A percentile compares a stretch with the other conserved stretches of the same genome.
Conservation (phyloP, 2,113 vertebrate species). For the Takifugu flavidus region DNA sequence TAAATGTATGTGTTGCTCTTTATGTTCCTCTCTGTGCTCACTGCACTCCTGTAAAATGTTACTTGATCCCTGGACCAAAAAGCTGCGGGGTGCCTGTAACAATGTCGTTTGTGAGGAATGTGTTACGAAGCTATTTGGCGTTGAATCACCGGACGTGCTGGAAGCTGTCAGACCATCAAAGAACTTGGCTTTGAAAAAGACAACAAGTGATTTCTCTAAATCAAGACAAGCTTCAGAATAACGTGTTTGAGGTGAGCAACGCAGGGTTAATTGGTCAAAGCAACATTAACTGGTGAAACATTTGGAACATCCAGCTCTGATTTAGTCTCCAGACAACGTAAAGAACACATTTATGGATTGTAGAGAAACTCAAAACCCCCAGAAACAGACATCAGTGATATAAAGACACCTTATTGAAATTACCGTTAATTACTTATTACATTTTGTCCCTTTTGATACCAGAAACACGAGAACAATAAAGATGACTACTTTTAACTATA, state of each 20-base stretch:
- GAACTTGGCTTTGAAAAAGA: slow-evolving; percentile 21
- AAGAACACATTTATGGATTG: too few relatives aligned
- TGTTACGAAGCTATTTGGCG: slow-evolving; percentile 40
- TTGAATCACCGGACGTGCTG: slow-evolving; percentile 43
- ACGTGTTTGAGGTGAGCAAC: not conserved
- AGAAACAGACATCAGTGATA: too few relatives aligned
- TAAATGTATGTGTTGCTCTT: slow-evolving; percentile 70
- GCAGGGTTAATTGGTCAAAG: not conserved
- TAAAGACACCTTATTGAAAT: too few relatives aligned
- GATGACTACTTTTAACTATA: too few relatives aligned
- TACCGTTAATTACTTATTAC: too few relatives aligned
- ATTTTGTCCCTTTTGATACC: too few relatives aligned
- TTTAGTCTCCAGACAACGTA: too few relatives aligned
- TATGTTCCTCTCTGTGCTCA: slow-evolving; percentile 59
- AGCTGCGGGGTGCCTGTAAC: slow-evolving; percentile 49
- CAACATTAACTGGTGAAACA: too few relatives aligned
- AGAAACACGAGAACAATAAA: too few relatives aligned
- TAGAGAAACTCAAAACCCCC: not conserved
- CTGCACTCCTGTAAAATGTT: slow-evolving; percentile 57
- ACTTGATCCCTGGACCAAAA: slow-evolving; percentile 51
- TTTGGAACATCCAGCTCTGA: too few relatives aligned
- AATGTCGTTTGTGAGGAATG: slow-evolving; percentile 61
- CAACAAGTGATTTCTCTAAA: slow-evolving; percentile 18
- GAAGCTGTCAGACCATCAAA: slow-evolving; percentile 32
- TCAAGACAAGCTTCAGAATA: slow-evolving; percentile 14